These are phyloP conservation scores for Rhabdophis nuchalis DNA, from an alignment of 2,797 vertebrate genomes.

Conservation along the genomic window DNA sequence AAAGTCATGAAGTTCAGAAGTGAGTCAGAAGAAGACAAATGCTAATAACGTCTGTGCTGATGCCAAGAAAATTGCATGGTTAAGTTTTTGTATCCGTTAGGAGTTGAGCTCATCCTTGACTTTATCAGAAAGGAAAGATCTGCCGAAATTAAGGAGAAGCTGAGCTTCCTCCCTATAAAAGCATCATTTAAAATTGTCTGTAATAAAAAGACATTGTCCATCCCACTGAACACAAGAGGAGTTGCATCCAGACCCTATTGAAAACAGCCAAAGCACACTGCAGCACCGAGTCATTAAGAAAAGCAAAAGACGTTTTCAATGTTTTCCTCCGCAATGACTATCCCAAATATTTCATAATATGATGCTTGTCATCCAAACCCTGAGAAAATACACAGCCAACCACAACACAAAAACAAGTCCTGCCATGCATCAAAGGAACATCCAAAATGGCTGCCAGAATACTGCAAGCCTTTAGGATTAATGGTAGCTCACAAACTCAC, in stretches of 20 bases:
- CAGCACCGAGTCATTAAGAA: neutral
- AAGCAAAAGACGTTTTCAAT: neutral
- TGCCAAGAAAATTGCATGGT: neutral
- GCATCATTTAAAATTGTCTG: neutral
- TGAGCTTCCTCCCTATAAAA: neutral
- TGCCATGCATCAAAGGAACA: neutral
- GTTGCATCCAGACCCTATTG: too few species aligned
- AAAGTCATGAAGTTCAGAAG: neutral
- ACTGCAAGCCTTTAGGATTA: neutral
- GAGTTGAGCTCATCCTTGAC: neutral
- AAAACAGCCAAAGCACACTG: neutral
- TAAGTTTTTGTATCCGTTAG: neutral
- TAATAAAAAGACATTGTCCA: neutral
- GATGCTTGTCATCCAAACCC: neutral
- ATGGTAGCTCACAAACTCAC: neutral
- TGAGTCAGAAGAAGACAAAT: neutral
- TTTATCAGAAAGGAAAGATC: neutral
- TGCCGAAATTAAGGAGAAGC: neutral
- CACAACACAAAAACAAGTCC: neutral
- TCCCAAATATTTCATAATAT: neutral
- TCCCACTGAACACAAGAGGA: neutral
- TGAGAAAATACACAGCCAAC: neutral
- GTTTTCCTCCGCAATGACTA: neutral
- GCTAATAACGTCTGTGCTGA: neutral
- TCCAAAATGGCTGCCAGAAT: neutral